Conservation (phyloP, 2,888 invertebrate genomes). For the Torymus tubicola region DNA sequence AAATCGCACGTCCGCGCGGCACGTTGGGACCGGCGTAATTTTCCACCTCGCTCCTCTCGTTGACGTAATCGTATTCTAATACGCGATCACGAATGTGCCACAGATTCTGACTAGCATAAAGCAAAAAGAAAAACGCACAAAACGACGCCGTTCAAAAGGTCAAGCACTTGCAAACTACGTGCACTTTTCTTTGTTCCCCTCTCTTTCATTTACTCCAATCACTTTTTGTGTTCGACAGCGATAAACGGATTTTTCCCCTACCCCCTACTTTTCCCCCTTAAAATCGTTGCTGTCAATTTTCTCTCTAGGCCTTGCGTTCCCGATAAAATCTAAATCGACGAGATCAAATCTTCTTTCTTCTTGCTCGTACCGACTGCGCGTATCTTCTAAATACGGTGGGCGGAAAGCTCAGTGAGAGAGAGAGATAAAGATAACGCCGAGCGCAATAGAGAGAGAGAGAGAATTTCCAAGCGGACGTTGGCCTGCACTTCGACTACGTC, state of each 20-base stretch:
- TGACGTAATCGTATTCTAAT: conserved; percentile 49
- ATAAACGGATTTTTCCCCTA: conserved; percentile 42
- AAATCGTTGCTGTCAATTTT: conserved; percentile 20
- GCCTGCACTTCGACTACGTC: background rate
- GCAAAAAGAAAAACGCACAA: conserved; percentile 1
- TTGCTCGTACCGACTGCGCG: background rate
- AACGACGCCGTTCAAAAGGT: conserved; percentile 19
- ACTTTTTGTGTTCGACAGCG: conserved; percentile 28
- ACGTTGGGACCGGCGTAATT: conserved; percentile 4
- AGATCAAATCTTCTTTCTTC: conserved; percentile 37
- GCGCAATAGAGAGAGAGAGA: background rate
- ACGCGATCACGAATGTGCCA: conserved; percentile 15
- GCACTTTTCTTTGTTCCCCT: background rate
- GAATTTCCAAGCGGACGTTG: background rate
- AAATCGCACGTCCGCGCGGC: background rate
- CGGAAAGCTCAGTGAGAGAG: background rate
- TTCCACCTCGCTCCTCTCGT: background rate
- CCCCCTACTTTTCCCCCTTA: background rate
- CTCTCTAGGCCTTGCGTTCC: background rate
- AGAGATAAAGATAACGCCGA: background rate
- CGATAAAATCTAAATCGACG: conserved; percentile 39
- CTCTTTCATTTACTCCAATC: conserved; percentile 19
- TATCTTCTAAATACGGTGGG: background rate
- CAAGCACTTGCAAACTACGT: conserved; percentile 46
- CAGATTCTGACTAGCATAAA: background rate